Base-by-base conservation (phyloP, 92 coral and sea anemone species). In the Diadumene lineata region DNA sequence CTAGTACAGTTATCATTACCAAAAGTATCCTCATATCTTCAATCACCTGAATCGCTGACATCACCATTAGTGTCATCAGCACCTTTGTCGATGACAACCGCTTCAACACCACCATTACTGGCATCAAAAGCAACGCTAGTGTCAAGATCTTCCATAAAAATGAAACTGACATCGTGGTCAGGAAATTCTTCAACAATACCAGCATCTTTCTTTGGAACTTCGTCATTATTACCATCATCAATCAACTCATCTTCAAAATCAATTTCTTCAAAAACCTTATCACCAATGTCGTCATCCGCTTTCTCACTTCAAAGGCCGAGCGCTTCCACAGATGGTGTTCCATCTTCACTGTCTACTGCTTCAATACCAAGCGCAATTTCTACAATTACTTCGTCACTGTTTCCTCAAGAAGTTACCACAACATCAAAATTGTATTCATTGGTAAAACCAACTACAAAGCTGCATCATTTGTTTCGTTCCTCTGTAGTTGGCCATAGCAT, bases 1-100 rank as follows among this genome's bases (percentile, higher is more conserved):
- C n/a, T n/a, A n/a, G 24, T 53, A 64, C 31, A 58, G 22, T 13
- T 22, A 32, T 34, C 61, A 27, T 17, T 64, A 31, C 2, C 51
- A n/a, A 1, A 34, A 56, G 28, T 26, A 22, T 29, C 77, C 25
- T 72, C 29, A 4, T 56, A 26, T 55, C 7, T 24, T n/a, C 7
- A 64, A 72, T 27, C 50, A 50, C 1, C 56, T 10, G 24, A 63
- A 63, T 21, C 72, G 44, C 21, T 56, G 63, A 8, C 50, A 76
- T 26, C 72, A 75, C 28, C 58, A 64, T 13, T 38, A 4, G 6
- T 13, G 48, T 7, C 50, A 76, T 24, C 50, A 46, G 23, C 71
- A 27, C 22, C 58, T 7, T 0, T 31, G 26, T 29, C 64, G 29
- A 3, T 22, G 23, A 13, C 64, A 70, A 29, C 48, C 17, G 1